phyloP scores from a whole-genome alignment of 2,113 vertebrate species.

The Anthoscopus minutus region DNA sequence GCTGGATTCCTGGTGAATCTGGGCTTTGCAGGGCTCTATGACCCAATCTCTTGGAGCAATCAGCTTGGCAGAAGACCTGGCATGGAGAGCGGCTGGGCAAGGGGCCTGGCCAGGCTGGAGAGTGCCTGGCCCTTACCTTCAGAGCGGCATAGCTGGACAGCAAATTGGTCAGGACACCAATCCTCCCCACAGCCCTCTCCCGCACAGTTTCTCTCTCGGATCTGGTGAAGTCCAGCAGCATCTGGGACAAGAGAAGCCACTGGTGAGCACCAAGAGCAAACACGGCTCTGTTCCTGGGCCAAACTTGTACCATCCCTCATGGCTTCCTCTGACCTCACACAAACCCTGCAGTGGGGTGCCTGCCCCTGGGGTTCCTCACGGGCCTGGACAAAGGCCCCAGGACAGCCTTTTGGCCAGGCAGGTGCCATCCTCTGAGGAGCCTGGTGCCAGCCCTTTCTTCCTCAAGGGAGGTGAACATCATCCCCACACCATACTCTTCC shows the following conservation, averaged over 20 bases:
- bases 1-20: background rate
- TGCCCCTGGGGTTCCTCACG: background rate
- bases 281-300: background rate
- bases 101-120: background rate
- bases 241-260: accelerated
- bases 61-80: background rate
- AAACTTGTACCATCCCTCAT: background rate
- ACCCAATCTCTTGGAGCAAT: background rate
- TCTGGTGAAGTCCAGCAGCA: background rate
- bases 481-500: background rate
- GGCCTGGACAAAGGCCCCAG: background rate
- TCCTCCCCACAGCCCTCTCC: background rate
- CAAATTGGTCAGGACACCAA: background rate
- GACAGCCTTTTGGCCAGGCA: background rate
- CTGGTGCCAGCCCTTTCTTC: background rate
- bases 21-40: background rate
- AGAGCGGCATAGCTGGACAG: background rate
- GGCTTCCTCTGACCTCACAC: background rate
- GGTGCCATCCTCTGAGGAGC: background rate
- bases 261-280: background rate
- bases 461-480: background rate
- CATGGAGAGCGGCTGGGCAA: background rate
- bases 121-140: background rate
- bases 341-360: background rate
- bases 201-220: background rate